Percentiles rank a stretch among this genome's conserved stretches.
Evolutionary conservation across 2,797 vertebrate genomes (phyloP).

Genomic region (Semotilus atromaculatus): DNA sequence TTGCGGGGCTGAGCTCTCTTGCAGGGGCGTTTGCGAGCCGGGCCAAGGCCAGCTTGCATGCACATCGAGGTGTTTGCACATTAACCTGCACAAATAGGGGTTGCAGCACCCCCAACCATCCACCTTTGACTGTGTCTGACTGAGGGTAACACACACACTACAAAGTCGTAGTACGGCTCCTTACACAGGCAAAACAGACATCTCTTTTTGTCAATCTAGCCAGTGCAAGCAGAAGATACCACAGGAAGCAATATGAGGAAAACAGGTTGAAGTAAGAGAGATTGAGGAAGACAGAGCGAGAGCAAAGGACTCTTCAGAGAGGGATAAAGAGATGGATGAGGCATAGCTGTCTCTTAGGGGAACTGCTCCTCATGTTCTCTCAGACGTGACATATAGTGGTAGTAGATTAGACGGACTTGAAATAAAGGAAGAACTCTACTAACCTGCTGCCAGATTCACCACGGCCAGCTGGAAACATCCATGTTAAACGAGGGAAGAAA

Average conservation of each 20-base stretch:
- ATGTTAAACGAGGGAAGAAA: not conserved
- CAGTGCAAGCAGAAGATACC: conserved; percentile 24
- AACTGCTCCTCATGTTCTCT: conserved; percentile 43
- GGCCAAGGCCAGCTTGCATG: conserved; percentile 63
- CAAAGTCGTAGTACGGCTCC: not conserved
- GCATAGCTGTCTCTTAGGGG: conserved; percentile 22
- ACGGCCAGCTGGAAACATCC: not conserved
- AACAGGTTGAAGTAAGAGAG: conserved; percentile 5
- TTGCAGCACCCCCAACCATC: conserved; percentile 67
- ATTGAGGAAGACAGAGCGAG: not conserved
- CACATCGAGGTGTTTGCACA: conserved; percentile 75
- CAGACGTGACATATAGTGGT: conserved; percentile 21
- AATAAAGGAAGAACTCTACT: conserved; percentile 36
- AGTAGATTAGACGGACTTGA: conserved; percentile 43
- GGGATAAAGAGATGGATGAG: conserved; percentile 43
- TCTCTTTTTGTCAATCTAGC: conserved; percentile 55
- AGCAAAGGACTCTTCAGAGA: conserved; percentile 8
- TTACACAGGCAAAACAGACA: conserved; percentile 46
- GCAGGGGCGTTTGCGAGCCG: conserved; percentile 55
- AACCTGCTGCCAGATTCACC: conserved; percentile 21
- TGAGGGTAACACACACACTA: not conserved
- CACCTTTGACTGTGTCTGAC: not conserved
- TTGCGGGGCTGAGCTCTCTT: conserved; percentile 72
- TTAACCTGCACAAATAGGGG: conserved; percentile 82
- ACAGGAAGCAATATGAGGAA: not conserved